A percentile compares a stretch with the other conserved stretches of the same genome.
Conservation (phyloP, 2,113 vertebrate species). For the Fregata magnificens region DNA sequence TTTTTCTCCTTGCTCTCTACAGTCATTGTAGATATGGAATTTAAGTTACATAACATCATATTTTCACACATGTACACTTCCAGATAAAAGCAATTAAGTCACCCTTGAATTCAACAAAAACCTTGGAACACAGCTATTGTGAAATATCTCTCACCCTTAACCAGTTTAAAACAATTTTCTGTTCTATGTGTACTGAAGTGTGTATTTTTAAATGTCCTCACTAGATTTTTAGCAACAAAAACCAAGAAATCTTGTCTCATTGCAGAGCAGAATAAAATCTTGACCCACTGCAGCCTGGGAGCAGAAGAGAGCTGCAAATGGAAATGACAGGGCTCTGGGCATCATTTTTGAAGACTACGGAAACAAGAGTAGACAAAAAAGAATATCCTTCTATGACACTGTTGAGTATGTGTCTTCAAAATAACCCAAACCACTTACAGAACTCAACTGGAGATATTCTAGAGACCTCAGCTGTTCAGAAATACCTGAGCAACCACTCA, state of each 20-base stretch:
- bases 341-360: background rate
- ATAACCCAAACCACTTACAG: background rate
- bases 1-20: background rate
- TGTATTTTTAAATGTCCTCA: background rate
- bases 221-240: background rate
- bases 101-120: background rate
- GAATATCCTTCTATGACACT: background rate
- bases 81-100: background rate
- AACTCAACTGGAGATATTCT: background rate
- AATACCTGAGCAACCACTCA: background rate
- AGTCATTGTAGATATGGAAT: background rate
- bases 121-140: background rate
- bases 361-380: background rate
- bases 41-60: background rate
- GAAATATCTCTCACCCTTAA: background rate
- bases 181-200: accelerated
- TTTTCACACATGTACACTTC: background rate
- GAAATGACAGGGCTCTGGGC: background rate
- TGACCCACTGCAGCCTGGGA: background rate
- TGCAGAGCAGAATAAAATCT: background rate
- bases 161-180: background rate
- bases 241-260: background rate
- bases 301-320: background rate
- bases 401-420: background rate
- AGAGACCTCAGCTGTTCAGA: background rate